Conservation (phyloP, 2,113 vertebrate genomes). For the Gila orcuttii region DNA sequence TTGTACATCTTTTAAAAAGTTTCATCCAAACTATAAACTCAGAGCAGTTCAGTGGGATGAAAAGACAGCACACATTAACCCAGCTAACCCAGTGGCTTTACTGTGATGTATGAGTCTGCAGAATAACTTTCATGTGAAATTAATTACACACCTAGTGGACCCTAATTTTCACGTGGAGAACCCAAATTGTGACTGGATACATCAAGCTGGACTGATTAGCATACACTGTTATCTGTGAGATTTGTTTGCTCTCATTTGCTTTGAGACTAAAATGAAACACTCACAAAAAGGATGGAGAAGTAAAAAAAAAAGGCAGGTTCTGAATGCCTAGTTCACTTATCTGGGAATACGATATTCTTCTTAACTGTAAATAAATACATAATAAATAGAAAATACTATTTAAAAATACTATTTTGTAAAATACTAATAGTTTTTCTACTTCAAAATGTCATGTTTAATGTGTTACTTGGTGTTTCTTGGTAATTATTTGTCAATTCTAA, state of each 20-base stretch:
- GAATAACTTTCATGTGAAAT: slow-evolving; percentile 8
- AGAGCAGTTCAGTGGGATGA: not conserved
- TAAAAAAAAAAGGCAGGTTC: not conserved
- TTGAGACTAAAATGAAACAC: not conserved
- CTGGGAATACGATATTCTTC: not conserved
- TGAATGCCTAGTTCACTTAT: not conserved
- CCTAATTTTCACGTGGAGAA: slow-evolving; percentile 40
- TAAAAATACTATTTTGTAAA: too few species aligned
- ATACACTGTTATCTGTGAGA: slow-evolving; percentile 38
- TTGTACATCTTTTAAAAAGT: slow-evolving; percentile 5
- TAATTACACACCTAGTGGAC: slow-evolving; percentile 54
- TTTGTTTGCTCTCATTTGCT: not conserved
- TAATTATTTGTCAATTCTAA: too few species aligned
- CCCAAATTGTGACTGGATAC: slow-evolving; percentile 32
- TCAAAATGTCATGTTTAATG: too few species aligned
- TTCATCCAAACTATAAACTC: not conserved
- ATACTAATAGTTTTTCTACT: too few species aligned
- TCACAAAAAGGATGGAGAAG: not conserved
- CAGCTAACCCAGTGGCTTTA: slow-evolving; percentile 4
- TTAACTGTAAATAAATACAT: not conserved
- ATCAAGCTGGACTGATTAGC: slow-evolving; percentile 49
- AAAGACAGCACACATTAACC: not conserved
- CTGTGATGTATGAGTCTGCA: slow-evolving; percentile 29
- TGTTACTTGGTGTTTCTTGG: too few species aligned
- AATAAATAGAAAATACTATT: not conserved